Percentiles rank a stretch among this genome's conserved stretches.
Conservation (phyloP, 1,140 invertebrate species). For the Nebria ingens region DNA sequence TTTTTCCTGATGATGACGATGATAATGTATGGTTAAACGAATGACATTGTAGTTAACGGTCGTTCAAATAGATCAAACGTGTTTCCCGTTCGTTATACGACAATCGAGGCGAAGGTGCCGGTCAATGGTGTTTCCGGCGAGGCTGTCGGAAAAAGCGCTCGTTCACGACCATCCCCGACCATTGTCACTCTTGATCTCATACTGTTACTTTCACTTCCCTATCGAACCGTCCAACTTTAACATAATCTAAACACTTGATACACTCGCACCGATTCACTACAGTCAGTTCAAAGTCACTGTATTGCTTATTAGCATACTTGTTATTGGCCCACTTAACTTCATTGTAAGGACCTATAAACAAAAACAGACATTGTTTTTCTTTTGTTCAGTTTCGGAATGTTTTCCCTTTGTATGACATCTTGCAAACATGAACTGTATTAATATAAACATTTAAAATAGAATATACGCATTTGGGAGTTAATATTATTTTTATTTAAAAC, state of each 20-base stretch:
- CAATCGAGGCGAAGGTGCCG: too few species aligned
- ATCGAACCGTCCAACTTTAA: too few species aligned
- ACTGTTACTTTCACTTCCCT: too few species aligned
- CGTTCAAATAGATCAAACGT: not conserved
- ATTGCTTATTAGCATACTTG: not conserved
- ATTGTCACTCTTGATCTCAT: slow-evolving; percentile 16
- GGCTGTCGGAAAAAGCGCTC: slow-evolving; percentile 24
- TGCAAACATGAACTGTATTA: not conserved
- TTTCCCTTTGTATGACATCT: not conserved
- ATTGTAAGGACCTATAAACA: not conserved
- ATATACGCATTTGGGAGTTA: too few species aligned
- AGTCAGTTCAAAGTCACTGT: not conserved
- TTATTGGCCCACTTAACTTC: not conserved
- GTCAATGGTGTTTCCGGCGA: slow-evolving; percentile 10
- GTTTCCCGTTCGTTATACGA: not conserved
- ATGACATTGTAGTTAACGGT: not conserved
- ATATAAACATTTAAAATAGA: too few species aligned
- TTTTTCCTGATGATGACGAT: not conserved
- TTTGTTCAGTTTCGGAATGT: not conserved
- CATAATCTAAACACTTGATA: too few species aligned
- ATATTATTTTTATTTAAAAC: too few species aligned
- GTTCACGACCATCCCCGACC: slow-evolving; percentile 25
- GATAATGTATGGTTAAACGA: not conserved
- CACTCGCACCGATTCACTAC: not conserved
- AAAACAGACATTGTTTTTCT: not conserved